These are phyloP conservation scores for Silurus aristotelis DNA, from an alignment of 2,797 vertebrate genomes.

Conservation along the genomic window DNA sequence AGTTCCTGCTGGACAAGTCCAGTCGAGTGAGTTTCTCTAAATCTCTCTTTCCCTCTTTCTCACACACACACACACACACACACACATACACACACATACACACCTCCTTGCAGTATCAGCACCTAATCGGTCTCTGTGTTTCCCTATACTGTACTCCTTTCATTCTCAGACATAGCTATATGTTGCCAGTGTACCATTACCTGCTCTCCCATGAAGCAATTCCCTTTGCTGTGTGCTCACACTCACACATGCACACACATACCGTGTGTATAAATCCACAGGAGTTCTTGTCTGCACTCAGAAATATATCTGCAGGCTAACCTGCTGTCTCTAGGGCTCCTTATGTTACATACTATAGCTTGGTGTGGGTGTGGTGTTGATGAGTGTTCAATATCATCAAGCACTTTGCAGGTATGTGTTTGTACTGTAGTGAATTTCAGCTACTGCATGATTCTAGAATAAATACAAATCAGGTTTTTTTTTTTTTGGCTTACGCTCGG, in stretches of 20 bases:
- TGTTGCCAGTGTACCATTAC: conserved; percentile 51
- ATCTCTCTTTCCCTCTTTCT: not conserved
- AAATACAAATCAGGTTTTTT: not conserved
- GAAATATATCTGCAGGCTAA: conserved; percentile 33
- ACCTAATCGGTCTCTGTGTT: conserved; percentile 23
- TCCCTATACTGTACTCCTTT: not conserved
- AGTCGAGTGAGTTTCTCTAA: conserved; percentile 81
- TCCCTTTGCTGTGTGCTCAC: not conserved
- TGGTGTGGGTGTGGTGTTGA: not conserved
- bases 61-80: conserved; percentile 23
- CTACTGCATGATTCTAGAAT: not conserved
- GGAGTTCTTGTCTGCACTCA: conserved; percentile 2
- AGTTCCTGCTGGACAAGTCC: conserved; percentile 94
- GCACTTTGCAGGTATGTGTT: not conserved
- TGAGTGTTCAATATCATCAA: not conserved
- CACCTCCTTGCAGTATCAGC: not conserved
- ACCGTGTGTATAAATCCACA: conserved; percentile 11
- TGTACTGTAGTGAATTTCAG: not conserved
- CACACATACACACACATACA: not conserved
- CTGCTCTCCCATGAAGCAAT: conserved; percentile 46
- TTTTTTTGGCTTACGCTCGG: not conserved
- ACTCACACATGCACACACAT: conserved; percentile 31
- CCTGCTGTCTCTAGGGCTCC: conserved; percentile 25
- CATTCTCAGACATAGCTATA: conserved; percentile 42
- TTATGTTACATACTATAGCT: conserved; percentile 34